A percentile compares a stretch with the other conserved stretches of the same genome.
Conservation (phyloP, 2,888 invertebrate genomes). For the Pogonocherus hispidulus region DNA sequence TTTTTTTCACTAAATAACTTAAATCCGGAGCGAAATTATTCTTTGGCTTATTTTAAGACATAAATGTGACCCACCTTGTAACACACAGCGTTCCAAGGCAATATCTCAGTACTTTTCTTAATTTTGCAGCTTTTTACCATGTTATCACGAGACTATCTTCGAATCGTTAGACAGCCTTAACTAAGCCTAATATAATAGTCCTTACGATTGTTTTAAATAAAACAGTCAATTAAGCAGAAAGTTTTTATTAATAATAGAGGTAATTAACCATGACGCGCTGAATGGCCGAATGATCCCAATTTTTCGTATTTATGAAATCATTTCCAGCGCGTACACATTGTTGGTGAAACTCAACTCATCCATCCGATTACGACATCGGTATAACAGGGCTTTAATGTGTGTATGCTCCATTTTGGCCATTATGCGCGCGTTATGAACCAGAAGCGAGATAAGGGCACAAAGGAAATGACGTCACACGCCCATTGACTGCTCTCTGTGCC, state of each 20-base stretch:
- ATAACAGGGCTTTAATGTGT: conserved; percentile 42
- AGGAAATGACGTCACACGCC: conserved; percentile 70
- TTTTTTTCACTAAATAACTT: too few relatives aligned
- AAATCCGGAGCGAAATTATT: too few relatives aligned
- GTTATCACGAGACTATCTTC: too few relatives aligned
- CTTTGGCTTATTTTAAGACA: too few relatives aligned
- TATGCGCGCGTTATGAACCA: conserved; percentile 70
- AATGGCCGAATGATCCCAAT: not conserved
- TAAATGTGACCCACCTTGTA: too few relatives aligned
- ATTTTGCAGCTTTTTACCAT: too few relatives aligned
- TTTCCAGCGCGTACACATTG: conserved; percentile 17
- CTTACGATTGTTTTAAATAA: not conserved
- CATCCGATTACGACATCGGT: conserved; percentile 34
- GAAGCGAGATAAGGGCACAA: conserved; percentile 69
- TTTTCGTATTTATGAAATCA: conserved; percentile 15
- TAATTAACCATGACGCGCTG: not conserved
- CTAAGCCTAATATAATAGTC: too few relatives aligned
- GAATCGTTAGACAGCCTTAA: too few relatives aligned
- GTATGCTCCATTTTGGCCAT: conserved; percentile 64
- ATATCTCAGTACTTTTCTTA: too few relatives aligned
- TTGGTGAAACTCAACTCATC: conserved; percentile 28
- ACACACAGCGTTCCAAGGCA: too few relatives aligned
- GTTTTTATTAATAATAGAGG: not conserved
- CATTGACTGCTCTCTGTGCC: conserved; percentile 67
- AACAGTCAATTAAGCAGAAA: conserved; percentile 1